Conservation (phyloP, 1,140 invertebrate genomes). For the Zaprionus nigranus region DNA sequence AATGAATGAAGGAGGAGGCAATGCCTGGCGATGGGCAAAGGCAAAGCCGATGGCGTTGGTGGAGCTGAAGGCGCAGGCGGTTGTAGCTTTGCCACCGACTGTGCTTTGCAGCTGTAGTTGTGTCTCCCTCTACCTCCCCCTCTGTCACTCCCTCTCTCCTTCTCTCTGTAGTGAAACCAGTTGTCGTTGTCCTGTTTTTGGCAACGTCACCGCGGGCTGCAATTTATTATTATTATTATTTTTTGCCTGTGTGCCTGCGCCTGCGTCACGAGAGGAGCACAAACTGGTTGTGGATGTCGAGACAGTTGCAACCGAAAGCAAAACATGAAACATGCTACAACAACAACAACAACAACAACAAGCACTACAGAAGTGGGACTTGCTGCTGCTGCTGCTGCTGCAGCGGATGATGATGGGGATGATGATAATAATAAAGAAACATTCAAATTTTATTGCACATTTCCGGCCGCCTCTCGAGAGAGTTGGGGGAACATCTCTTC, state of each 20-base stretch:
- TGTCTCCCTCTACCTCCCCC: not conserved
- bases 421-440: conserved; percentile 83
- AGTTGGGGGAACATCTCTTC: conserved; percentile 29
- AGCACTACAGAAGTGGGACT: conserved; percentile 42
- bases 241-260: conserved; percentile 39
- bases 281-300: conserved; percentile 50
- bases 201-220: conserved; percentile 75
- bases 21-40: conserved; percentile 9
- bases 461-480: conserved; percentile 69
- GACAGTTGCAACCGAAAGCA: conserved; percentile 48
- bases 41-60: conserved; percentile 15
- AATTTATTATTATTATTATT: conserved; percentile 72
- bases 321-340: conserved; percentile 42
- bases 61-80: conserved; percentile 14
- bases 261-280: conserved; percentile 68
- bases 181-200: conserved; percentile 77
- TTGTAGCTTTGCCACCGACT: conserved; percentile 14
- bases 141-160: not conserved
- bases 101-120: conserved; percentile 8
- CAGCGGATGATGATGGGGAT: conserved; percentile 74
- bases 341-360: conserved; percentile 19
- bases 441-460: conserved; percentile 84
- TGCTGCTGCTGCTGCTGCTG: conserved; percentile 45
- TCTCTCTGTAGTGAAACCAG: conserved; percentile 37
- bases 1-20: conserved; percentile 53